phyloP scores from a whole-genome alignment of 2,797 vertebrate species.

The Eutrigla gurnardus region DNA sequence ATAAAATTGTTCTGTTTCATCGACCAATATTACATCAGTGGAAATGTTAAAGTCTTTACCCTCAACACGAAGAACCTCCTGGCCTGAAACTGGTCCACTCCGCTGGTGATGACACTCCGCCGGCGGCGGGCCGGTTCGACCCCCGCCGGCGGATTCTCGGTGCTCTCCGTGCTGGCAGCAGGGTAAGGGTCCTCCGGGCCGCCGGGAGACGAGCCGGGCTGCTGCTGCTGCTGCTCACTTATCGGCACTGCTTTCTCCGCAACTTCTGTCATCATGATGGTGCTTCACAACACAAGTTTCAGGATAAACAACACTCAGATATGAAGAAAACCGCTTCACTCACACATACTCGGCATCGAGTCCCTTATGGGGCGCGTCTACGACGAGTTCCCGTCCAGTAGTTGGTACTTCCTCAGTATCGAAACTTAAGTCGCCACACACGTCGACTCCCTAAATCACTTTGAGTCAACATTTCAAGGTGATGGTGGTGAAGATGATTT shows the following conservation, averaged over 20 bases:
- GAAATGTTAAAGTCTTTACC: conserved; percentile 66
- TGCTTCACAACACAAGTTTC: background rate
- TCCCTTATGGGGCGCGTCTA: no score
- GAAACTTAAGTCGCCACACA: background rate
- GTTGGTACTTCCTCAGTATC: background rate
- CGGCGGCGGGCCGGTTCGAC: background rate
- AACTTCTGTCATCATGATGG: conserved; percentile 76
- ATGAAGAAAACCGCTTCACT: no score
- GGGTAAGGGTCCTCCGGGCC: background rate
- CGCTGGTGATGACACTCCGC: background rate
- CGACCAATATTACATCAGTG: background rate
- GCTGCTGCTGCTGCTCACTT: conserved; percentile 22
- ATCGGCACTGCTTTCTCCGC: conserved; percentile 47
- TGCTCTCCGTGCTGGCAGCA: background rate
- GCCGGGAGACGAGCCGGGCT: background rate
- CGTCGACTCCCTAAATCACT: background rate
- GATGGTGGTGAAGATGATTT: no score
- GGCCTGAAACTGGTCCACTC: conserved; percentile 68
- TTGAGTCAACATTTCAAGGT: background rate
- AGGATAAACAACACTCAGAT: background rate
- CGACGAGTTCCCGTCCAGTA: no score
- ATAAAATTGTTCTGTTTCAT: background rate
- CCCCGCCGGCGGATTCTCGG: conserved; percentile 17
- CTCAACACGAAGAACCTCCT: conserved; percentile 84
- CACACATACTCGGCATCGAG: no score